Percentiles rank a stretch among this genome's conserved stretches.
These are phyloP conservation scores for Cyanistes caeruleus DNA, from an alignment of 2,113 vertebrate species.

Conservation along the genomic window DNA sequence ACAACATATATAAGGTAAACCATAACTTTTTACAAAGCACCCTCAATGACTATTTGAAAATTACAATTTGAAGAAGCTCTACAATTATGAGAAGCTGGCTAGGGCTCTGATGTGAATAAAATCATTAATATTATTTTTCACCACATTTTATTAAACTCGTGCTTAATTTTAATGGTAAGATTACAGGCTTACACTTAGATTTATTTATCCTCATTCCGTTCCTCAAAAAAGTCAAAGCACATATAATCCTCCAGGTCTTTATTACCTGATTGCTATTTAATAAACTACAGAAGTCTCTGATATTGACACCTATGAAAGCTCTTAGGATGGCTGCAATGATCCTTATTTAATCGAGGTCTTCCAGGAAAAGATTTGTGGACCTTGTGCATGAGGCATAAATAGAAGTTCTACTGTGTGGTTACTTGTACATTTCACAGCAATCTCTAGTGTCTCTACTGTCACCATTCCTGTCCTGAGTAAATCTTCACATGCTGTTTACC, in stretches of 20 bases:
- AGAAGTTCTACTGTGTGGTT: not conserved
- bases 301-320: not conserved
- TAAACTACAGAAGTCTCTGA: not conserved
- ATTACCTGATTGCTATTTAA: not conserved
- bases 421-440: not conserved
- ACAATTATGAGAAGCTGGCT: not conserved
- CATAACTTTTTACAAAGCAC: not conserved
- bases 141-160: not conserved
- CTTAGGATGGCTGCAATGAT: not conserved
- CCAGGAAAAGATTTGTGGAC: not conserved
- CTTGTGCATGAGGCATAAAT: not conserved
- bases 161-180: not conserved
- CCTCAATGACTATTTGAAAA: not conserved
- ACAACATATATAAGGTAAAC: not conserved
- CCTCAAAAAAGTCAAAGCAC: not conserved
- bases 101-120: not conserved
- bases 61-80: not conserved
- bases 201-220: not conserved
- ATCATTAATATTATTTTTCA: not conserved
- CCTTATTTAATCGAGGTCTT: not conserved
- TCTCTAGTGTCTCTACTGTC: not conserved
- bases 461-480: not conserved
- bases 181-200: not conserved
- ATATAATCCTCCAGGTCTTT: not conserved
- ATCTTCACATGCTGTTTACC: not conserved